These are phyloP conservation scores for Champsocephalus gunnari DNA, from an alignment of 2,797 vertebrate genomes.

Conservation along the genomic window DNA sequence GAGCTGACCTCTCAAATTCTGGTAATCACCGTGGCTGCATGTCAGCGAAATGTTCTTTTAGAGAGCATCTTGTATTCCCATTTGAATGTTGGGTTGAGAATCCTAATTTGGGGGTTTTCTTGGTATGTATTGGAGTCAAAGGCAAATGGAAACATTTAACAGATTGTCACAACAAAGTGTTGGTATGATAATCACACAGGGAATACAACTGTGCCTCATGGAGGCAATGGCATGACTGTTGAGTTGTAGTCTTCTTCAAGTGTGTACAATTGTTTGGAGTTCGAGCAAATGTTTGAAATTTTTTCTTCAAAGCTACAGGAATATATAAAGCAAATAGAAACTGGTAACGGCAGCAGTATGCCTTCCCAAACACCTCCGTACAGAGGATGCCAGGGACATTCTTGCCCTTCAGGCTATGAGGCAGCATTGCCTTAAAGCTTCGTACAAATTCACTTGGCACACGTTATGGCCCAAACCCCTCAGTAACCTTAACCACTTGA, in stretches of 20 bases:
- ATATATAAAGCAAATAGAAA: conserved; percentile 6
- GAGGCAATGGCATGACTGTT: neutral
- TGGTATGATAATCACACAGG: conserved; percentile 3
- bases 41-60: neutral
- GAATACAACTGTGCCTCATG: neutral
- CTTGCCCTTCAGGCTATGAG: conserved; percentile 4
- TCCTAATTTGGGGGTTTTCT: conserved; percentile 2
- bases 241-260: neutral
- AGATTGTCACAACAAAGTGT: conserved; percentile 17
- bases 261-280: neutral
- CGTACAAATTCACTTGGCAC: conserved; percentile 34
- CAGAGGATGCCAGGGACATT: neutral
- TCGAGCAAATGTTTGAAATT: neutral
- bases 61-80: neutral
- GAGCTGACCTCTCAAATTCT: conserved; percentile 31
- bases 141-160: conserved; percentile 24
- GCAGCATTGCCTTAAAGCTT: conserved; percentile 11
- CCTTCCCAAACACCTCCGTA: neutral
- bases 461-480: conserved; percentile 19
- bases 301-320: neutral
- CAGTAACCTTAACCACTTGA: conserved; percentile 35
- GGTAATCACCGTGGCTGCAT: conserved; percentile 4
- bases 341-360: neutral
- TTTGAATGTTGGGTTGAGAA: conserved; percentile 2
- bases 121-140: conserved; percentile 26